Percentiles rank a stretch among this genome's conserved stretches.
Evolutionary conservation across 2,797 vertebrate genomes (phyloP).

Genomic region (Enteromius afrohamiltoni): DNA sequence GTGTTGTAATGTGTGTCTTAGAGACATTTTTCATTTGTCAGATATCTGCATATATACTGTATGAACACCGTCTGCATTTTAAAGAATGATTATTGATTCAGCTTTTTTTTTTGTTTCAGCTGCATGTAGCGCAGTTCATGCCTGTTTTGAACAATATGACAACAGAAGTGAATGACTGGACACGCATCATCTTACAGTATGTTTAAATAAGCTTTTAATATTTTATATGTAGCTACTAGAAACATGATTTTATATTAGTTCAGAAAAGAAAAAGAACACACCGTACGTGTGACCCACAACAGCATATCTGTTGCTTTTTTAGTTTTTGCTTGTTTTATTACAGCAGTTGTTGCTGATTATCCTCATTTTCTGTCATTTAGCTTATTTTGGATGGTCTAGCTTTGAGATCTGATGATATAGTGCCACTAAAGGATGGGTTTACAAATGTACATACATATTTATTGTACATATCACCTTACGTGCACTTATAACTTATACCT

Average conservation of each 20-base stretch:
- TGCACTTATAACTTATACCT: no score
- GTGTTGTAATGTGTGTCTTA: conserved; percentile 1
- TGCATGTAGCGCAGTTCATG: conserved; percentile 38
- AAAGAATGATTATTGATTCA: background rate
- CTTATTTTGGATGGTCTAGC: background rate
- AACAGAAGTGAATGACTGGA: conserved; percentile 38
- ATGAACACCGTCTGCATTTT: conserved; percentile 7
- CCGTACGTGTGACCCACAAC: background rate
- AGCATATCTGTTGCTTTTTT: background rate
- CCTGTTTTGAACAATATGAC: conserved; percentile 38
- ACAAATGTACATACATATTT: no score
- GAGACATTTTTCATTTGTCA: background rate
- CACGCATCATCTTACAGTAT: conserved; percentile 7
- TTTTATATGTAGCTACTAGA: background rate
- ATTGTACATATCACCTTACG: no score
- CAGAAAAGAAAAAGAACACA: background rate
- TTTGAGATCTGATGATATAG: conserved; percentile 8
- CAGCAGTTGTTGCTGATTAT: background rate
- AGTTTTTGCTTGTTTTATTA: background rate
- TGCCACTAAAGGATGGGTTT: background rate
- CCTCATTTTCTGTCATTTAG: background rate
- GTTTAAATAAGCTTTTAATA: background rate
- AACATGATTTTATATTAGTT: background rate
- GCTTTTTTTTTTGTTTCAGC: conserved; percentile 42
- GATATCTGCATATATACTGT: background rate